Evolutionary conservation across 2,113 vertebrate species (phyloP).

Genomic region (Orycteropus afer): DNA sequence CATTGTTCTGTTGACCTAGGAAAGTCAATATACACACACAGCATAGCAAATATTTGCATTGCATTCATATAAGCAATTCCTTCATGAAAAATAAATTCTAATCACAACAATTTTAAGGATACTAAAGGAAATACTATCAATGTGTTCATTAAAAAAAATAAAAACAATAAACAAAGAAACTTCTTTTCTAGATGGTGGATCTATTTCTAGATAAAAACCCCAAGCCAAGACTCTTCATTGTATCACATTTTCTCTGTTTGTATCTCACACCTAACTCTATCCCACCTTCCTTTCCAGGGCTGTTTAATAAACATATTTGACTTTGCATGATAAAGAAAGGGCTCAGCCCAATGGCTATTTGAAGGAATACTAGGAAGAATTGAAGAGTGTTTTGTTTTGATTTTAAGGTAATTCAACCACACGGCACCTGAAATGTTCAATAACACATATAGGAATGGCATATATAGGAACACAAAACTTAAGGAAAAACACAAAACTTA

Average conservation of each 20-base stretch:
- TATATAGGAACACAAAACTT: too few species aligned
- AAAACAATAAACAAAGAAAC: not conserved
- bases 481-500: not conserved
- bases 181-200: not conserved
- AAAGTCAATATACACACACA: not conserved
- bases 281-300: not conserved
- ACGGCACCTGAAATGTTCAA: not conserved
- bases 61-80: constrained; percentile 20
- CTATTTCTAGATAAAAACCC: not conserved
- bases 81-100: constrained; percentile 45
- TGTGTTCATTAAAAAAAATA: not conserved
- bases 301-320: not conserved
- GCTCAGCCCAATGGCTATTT: not conserved
- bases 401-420: not conserved
- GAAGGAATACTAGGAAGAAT: not conserved
- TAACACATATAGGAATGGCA: rapidly evolving
- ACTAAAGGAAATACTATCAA: not conserved
- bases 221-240: not conserved
- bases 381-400: not conserved
- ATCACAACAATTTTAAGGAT: constrained; percentile 19
- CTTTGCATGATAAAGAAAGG: not conserved
- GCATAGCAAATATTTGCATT: constrained; percentile 33
- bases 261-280: not conserved
- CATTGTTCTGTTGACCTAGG: not conserved
- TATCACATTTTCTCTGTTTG: not conserved